These are phyloP conservation scores for Brachyalestes nurse DNA, from an alignment of 2,797 vertebrate species.

Conservation along the genomic window DNA sequence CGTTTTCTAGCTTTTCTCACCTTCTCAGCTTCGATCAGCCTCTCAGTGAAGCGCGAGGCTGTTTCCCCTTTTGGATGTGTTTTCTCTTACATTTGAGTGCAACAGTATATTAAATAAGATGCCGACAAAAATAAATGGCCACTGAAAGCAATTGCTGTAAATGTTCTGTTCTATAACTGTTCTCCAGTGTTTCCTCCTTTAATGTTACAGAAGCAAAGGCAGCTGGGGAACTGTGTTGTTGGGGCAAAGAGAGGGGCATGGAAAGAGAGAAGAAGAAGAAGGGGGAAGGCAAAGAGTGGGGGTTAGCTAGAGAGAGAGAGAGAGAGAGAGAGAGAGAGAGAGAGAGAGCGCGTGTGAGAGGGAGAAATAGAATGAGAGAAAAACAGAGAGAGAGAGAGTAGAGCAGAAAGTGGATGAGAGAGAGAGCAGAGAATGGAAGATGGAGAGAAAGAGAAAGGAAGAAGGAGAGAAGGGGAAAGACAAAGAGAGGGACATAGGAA, in stretches of 20 bases:
- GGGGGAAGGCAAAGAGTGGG: too few species aligned
- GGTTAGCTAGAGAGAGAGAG: neutral
- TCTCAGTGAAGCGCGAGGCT: neutral
- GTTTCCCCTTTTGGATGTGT: neutral
- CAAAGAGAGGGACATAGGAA: too few species aligned
- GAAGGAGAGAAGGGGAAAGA: too few species aligned
- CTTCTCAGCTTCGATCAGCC: neutral
- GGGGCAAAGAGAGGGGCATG: too few species aligned
- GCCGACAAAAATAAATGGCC: neutral
- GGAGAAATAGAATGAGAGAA: neutral
- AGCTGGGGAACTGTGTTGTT: neutral
- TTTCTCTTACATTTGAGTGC: neutral
- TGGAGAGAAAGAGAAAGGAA: too few species aligned
- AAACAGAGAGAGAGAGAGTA: too few species aligned
- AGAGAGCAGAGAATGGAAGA: too few species aligned
- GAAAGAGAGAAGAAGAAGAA: too few species aligned
- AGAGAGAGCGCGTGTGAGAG: neutral
- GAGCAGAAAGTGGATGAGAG: too few species aligned
- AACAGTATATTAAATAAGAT: neutral
- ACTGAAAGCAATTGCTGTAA: neutral
- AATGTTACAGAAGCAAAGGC: neutral
- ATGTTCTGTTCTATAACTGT: neutral
- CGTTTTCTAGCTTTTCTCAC: neutral
- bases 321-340: neutral
- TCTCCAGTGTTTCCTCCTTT: neutral